These are phyloP conservation scores for Pyrrhosoma nymphula DNA, from an alignment of 2,888 invertebrate genomes.

Conservation along the genomic window DNA sequence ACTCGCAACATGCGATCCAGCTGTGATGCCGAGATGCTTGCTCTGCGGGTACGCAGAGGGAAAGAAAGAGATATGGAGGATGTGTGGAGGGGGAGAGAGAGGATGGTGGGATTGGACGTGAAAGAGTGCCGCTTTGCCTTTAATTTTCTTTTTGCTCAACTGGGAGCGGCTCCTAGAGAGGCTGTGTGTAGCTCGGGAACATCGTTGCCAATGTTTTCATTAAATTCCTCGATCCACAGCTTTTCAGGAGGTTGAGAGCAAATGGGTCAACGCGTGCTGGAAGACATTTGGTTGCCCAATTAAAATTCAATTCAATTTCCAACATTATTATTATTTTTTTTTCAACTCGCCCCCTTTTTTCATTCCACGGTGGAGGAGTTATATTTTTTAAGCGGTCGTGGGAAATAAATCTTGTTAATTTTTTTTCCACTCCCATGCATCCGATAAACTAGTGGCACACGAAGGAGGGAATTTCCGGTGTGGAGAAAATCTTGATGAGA, in stretches of 20 bases:
- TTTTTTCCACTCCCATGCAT: neutral
- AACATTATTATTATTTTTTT: neutral
- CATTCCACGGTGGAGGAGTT: neutral
- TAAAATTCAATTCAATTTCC: constrained; percentile 29
- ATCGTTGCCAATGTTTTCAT: constrained; percentile 22
- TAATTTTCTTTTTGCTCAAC: neutral
- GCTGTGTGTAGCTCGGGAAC: neutral
- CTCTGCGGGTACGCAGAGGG: constrained; percentile 53
- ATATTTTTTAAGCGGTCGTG: constrained; percentile 23
- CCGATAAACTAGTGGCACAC: constrained; percentile 19
- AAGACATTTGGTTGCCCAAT: constrained; percentile 42
- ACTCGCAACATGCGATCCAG: constrained; percentile 59
- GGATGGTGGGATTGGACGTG: neutral
- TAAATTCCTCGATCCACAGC: neutral
- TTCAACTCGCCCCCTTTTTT: neutral
- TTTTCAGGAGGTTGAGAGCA: neutral
- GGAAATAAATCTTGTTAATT: constrained; percentile 18
- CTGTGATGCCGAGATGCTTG: constrained; percentile 64
- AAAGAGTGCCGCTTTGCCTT: constrained; percentile 5
- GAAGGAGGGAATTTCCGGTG: neutral
- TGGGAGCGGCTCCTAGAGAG: neutral
- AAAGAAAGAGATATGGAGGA: neutral
- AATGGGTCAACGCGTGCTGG: constrained; percentile 16
- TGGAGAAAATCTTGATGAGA: neutral
- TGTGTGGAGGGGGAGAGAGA: neutral